Base-by-base conservation (phyloP, 2,113 vertebrate genomes). In the Heterotilapia buettikoferi region DNA sequence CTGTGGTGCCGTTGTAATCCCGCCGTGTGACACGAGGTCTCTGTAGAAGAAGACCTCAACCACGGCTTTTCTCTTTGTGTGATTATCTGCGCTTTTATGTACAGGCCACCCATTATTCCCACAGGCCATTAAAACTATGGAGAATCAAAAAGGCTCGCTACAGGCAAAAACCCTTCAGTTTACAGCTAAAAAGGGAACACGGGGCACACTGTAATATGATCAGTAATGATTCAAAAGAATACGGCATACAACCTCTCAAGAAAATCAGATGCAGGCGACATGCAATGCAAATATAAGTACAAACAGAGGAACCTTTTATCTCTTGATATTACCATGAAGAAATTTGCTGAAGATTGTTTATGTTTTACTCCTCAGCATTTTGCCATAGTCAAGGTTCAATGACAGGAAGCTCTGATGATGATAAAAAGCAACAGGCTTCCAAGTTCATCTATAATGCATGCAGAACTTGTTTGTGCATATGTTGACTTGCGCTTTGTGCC, bases 61-160 rank as follows among this genome's bases (percentile, higher is more conserved):
- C n/a, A 0, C 54, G 45, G 86, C 56, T 90, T 81, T 88, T 92
- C 73, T 86, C 81, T 94, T 89, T 93, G 90, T 92, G 86, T 84
- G 83, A 93, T 92, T 93, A 91, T 94, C 90, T 90, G 82, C 3
- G 33, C 61, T 91, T 94, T 93, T 56, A 90, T 94, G 93, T 92
- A 54, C 52, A 76, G 87, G 86, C 85, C 90, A 90, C 78, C 79
- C 82, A 18, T 90, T 93, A 93, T 94, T 92, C 88, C 84, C 90
- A 68, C 84, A 88, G 79, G 88, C 89, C 91, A 86, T 82, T 90
- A 88, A 91, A 92, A 83, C 89, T 84, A 66, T 33, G 21, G 90
- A 87, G 81, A 92, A 82, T 86, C 86, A 84, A 78, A 87, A 53
- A 57, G 71, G 83, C 92, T 85, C 6, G 2, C 85, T 78, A 81